Conservation (phyloP, 2,888 invertebrate genomes). For the Papilio gigon region DNA sequence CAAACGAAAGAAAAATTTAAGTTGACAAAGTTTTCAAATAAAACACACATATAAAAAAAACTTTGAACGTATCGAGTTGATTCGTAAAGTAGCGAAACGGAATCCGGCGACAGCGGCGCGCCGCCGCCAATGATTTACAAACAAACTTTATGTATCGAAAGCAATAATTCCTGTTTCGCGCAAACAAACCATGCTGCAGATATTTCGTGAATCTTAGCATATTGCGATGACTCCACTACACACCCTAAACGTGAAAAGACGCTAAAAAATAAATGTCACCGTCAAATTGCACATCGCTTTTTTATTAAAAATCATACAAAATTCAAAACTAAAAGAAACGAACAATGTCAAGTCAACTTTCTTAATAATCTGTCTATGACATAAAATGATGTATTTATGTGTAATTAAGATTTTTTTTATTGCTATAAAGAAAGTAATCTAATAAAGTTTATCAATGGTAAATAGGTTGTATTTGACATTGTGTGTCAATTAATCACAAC, state of each 20-base stretch:
- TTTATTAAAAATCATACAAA: no score
- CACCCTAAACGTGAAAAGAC: background rate
- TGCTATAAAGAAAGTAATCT: no score
- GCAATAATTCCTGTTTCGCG: slow-evolving; percentile 29
- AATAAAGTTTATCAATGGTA: no score
- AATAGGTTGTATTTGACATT: no score
- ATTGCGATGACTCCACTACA: background rate
- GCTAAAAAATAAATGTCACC: background rate
- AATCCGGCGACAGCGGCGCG: background rate
- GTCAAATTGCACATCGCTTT: background rate
- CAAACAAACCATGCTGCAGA: slow-evolving; percentile 14
- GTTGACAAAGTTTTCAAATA: background rate
- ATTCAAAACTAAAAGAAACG: no score
- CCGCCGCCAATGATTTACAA: slow-evolving; percentile 24
- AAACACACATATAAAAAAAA: slow-evolving; percentile 1
- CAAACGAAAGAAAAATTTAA: background rate
- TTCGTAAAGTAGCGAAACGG: slow-evolving; percentile 2
- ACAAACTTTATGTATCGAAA: slow-evolving; percentile 32
- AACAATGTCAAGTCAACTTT: no score
- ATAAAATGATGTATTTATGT: no score
- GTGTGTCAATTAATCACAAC: no score
- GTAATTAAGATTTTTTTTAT: no score
- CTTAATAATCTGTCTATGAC: no score
- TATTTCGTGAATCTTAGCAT: slow-evolving; percentile 19
- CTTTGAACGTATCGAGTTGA: background rate